phyloP scores from a whole-genome alignment of 2,113 vertebrate genomes.

The Phalacrocorax aristotelis region DNA sequence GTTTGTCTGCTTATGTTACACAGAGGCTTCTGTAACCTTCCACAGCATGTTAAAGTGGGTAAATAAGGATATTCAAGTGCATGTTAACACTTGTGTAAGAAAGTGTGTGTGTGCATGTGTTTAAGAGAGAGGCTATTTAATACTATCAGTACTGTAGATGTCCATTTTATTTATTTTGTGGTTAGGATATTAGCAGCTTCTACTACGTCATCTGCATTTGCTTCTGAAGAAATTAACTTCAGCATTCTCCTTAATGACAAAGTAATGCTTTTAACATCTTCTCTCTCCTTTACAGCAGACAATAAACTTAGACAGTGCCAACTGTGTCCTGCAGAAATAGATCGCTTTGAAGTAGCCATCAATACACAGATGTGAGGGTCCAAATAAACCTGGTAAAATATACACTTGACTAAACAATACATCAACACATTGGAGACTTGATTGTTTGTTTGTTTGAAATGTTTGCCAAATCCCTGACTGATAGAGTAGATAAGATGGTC shows the following conservation, averaged over 20 bases:
- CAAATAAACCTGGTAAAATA: slow-evolving; percentile 28
- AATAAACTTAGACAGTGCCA: neutral
- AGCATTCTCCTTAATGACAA: neutral
- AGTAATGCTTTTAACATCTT: neutral
- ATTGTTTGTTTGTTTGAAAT: neutral
- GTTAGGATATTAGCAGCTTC: neutral
- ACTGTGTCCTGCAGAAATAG: slow-evolving; percentile 33
- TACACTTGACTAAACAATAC: slow-evolving; percentile 22
- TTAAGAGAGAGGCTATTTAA: neutral
- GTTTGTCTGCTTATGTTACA: slow-evolving; percentile 11
- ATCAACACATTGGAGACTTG: neutral
- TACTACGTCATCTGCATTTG: neutral
- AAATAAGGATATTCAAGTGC: neutral
- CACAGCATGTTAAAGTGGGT: neutral
- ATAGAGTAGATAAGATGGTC: neutral
- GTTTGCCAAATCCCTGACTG: neutral
- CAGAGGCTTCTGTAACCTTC: slow-evolving; percentile 5
- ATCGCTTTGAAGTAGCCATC: slow-evolving; percentile 36
- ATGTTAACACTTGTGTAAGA: neutral
- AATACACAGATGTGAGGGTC: slow-evolving; percentile 1
- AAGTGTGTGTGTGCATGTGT: neutral
- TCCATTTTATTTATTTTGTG: neutral
- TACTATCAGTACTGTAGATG: neutral
- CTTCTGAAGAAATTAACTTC: slow-evolving; percentile 7
- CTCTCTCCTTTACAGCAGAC: neutral